A percentile compares a stretch with the other conserved stretches of the same genome.
phyloP scores from a whole-genome alignment of 53 echinoderm and acorn worm species.

The Astropecten irregularis region DNA sequence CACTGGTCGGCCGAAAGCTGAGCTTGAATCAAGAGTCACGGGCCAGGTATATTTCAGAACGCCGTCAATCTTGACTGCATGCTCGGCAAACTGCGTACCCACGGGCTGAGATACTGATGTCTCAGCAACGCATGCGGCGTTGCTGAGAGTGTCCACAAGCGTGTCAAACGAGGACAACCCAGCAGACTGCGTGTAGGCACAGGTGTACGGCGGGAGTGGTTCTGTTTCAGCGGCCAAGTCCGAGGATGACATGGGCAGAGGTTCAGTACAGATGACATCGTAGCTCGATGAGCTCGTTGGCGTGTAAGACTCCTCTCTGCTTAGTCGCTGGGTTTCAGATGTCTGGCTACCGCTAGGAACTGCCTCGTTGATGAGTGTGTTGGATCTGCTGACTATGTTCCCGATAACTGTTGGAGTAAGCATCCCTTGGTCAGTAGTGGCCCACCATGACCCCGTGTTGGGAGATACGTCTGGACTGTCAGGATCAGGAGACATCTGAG shows the following conservation, averaged over 20 bases:
- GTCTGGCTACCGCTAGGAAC: conserved; percentile 44
- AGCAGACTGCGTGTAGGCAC: conserved; percentile 88
- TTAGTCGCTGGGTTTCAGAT: conserved; percentile 53
- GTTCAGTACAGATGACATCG: conserved; percentile 68
- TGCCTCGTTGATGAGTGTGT: conserved; percentile 88
- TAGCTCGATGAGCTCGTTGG: conserved; percentile 79
- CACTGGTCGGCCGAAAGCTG: conserved; percentile 73
- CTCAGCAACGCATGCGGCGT: conserved; percentile 55
- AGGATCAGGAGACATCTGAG: conserved; percentile 77
- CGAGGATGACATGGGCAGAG: conserved; percentile 67
- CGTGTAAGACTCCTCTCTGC: conserved; percentile 74
- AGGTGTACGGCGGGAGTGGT: conserved; percentile 74
- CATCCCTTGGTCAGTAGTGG: conserved; percentile 58
- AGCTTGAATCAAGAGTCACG: conserved; percentile 65
- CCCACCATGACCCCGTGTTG: conserved; percentile 74
- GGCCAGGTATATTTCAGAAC: conserved; percentile 93
- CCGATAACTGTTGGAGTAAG: conserved; percentile 71
- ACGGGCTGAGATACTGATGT: conserved; percentile 50
- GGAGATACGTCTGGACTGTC: conserved; percentile 86
- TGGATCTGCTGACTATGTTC: conserved; percentile 91
- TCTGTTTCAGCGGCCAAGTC: conserved; percentile 48
- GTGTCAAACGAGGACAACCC: conserved; percentile 60
- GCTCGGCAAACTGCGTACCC: conserved; percentile 73
- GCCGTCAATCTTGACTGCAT: conserved; percentile 74
- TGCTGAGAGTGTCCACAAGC: conserved; percentile 45